Conservation (phyloP, 37 sponge, comb jelly and placozoan species). For the Tethya wilhelma region DNA sequence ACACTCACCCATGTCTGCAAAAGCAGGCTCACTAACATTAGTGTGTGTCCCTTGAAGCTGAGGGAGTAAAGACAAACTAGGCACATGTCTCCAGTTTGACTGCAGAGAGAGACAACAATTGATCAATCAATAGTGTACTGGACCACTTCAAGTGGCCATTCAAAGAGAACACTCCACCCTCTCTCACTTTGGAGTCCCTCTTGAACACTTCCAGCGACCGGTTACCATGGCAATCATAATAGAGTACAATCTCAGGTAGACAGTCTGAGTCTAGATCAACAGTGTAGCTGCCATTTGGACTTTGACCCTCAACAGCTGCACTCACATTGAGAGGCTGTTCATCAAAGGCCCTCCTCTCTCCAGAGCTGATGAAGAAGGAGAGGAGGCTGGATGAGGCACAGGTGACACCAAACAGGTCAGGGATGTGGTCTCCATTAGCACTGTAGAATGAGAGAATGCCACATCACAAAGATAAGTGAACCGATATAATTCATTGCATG, state of each 20-base stretch:
- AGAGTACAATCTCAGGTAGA: constrained; percentile 18
- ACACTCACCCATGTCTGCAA: constrained; percentile 30
- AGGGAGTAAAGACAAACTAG: too few species aligned
- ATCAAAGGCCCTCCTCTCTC: constrained; percentile 7
- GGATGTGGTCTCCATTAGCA: constrained; percentile 64
- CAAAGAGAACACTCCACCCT: too few species aligned
- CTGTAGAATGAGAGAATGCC: constrained; percentile 36
- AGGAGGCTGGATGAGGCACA: background rate
- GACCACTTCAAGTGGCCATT: too few species aligned
- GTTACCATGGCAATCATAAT: background rate
- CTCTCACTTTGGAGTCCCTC: too few species aligned
- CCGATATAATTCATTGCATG: too few species aligned
- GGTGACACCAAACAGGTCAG: constrained; percentile 31
- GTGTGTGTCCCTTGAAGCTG: background rate
- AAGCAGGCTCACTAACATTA: background rate
- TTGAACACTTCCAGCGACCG: constrained; percentile 10
- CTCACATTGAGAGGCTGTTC: background rate
- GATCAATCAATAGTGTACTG: too few species aligned
- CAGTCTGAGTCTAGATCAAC: constrained; percentile 58
- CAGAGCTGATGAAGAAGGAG: constrained; percentile 26
- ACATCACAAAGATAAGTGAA: too few species aligned
- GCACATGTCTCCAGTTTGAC: too few species aligned
- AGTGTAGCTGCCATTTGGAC: constrained; percentile 1
- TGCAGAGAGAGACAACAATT: too few species aligned
- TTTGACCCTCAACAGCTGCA: background rate